These are phyloP conservation scores for Megaptera novaeangliae DNA, from an alignment of 2,113 vertebrate species.

Conservation along the genomic window DNA sequence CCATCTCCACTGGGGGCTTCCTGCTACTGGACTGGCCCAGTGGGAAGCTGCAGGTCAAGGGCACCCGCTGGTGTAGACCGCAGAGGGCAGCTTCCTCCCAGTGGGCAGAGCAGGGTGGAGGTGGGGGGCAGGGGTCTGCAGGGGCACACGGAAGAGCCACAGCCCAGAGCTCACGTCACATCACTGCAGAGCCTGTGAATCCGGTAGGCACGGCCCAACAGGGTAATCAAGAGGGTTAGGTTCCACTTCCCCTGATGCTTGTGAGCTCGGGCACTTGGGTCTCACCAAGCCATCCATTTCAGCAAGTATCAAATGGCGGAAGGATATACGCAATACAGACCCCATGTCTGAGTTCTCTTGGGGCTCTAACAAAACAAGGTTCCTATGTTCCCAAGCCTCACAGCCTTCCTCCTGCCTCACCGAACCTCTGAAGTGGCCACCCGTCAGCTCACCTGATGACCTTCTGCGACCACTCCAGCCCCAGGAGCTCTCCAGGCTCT, in stretches of 20 bases:
- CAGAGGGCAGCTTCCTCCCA: neutral
- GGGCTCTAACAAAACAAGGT: neutral
- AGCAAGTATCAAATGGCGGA: neutral
- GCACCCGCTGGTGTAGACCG: neutral
- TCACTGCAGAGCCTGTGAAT: neutral
- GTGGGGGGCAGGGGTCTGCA: neutral
- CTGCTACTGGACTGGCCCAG: neutral
- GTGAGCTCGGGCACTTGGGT: neutral
- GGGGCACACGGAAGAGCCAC: neutral
- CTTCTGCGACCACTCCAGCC: neutral
- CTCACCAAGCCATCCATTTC: neutral
- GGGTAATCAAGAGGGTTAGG: neutral
- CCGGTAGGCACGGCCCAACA: neutral
- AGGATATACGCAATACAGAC: neutral
- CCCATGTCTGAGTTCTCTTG: neutral
- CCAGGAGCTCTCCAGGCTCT: neutral
- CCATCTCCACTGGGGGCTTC: neutral
- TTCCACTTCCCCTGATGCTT: neutral
- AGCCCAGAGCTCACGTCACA: neutral
- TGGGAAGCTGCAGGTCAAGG: neutral
- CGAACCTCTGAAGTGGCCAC: neutral
- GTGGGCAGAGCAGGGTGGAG: neutral
- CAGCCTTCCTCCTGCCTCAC: neutral
- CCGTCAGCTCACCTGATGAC: neutral
- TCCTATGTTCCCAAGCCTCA: neutral